Percentiles rank a stretch among this genome's conserved stretches.
Conservation (phyloP, 2,888 invertebrate genomes). For the Phrixothrix hirtus region DNA sequence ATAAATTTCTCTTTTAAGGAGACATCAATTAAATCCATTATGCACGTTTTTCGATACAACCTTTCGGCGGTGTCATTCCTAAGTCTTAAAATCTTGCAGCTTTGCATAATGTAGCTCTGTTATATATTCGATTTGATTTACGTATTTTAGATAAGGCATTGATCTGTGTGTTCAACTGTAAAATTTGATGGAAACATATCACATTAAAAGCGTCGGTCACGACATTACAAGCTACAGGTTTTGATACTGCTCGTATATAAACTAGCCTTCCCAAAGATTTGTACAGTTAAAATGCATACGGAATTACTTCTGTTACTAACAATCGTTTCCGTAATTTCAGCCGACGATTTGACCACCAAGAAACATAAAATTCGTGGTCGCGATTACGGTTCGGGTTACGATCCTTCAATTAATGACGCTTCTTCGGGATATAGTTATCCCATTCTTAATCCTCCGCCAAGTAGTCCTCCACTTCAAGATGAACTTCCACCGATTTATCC, state of each 20-base stretch:
- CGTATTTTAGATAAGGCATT: conserved; percentile 6
- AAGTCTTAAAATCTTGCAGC: conserved; percentile 24
- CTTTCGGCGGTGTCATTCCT: conserved; percentile 25
- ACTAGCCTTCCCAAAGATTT: too few species aligned
- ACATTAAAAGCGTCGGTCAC: conserved; percentile 18
- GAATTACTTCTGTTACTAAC: background rate
- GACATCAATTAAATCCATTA: conserved; percentile 36
- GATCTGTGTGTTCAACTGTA: conserved; percentile 13
- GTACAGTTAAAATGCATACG: too few species aligned
- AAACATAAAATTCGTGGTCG: too few species aligned
- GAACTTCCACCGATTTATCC: conserved; percentile 2
- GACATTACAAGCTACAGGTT: conserved; percentile 13
- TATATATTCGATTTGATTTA: conserved; percentile 5
- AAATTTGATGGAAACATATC: conserved; percentile 16
- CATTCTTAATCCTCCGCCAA: conserved; percentile 40
- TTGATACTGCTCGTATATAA: conserved; percentile 1
- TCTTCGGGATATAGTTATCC: conserved; percentile 42
- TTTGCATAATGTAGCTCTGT: conserved; percentile 18
- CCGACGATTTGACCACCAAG: background rate
- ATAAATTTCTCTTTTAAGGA: conserved; percentile 23
- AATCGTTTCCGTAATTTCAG: background rate
- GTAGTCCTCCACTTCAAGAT: conserved; percentile 14
- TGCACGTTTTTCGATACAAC: conserved; percentile 32
- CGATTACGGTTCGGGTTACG: too few species aligned
- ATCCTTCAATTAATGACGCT: conserved; percentile 4